These are phyloP conservation scores for Macrostomum lignano DNA, from an alignment of 1,140 invertebrate species.

Conservation along the genomic window DNA sequence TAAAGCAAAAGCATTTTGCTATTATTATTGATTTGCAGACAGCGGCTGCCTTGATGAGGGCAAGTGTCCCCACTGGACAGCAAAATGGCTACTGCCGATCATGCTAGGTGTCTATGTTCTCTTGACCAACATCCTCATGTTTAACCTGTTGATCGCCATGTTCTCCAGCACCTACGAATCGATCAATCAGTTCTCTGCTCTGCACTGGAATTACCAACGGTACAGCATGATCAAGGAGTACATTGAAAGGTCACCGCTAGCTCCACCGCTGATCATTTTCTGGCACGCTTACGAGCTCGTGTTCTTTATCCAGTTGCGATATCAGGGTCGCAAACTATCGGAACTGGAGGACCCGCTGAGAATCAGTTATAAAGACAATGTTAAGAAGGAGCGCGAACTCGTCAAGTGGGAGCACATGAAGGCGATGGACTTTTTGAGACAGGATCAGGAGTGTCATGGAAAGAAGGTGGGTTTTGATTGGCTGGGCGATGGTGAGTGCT, in stretches of 20 bases:
- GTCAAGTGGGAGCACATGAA: constrained; percentile 21
- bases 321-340: neutral
- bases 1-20: too few relatives aligned
- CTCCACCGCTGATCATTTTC: constrained; percentile 26
- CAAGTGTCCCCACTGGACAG: constrained; percentile 8
- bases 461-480: neutral
- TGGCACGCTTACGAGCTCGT: constrained; percentile 12
- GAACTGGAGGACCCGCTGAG: too few relatives aligned
- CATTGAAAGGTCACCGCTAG: constrained; percentile 21
- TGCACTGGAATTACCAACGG: constrained; percentile 19
- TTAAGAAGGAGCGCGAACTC: constrained; percentile 5
- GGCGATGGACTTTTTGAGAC: constrained; percentile 14
- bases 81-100: constrained; percentile 12
- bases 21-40: neutral
- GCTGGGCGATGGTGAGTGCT: constrained; percentile 1
- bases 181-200: constrained; percentile 4
- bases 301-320: neutral
- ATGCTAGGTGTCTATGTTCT: constrained; percentile 20
- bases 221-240: constrained; percentile 25
- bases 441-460: constrained; percentile 4
- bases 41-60: neutral
- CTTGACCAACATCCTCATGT: constrained; percentile 21
- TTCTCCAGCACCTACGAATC: constrained; percentile 9
- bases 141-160: constrained; percentile 25
- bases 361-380: constrained; percentile 4